These are phyloP conservation scores for Oenanthe oenanthe DNA, from an alignment of 2,113 vertebrate genomes.

Conservation along the genomic window DNA sequence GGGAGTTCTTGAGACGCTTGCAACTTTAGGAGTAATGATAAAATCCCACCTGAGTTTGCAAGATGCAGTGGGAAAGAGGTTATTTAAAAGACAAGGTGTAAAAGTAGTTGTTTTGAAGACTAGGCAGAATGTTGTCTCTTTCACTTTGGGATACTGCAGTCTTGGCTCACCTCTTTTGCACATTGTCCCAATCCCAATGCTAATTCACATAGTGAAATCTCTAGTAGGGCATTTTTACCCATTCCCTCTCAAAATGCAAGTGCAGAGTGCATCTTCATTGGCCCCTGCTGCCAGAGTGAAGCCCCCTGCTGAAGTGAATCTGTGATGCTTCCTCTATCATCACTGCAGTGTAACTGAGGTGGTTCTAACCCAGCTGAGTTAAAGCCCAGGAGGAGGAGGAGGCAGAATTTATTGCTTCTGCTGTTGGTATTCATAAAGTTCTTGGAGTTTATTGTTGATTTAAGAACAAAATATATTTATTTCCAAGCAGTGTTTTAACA, in stretches of 20 bases:
- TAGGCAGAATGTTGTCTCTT: background rate
- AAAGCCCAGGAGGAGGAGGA: background rate
- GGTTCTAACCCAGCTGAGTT: background rate
- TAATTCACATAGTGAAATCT: background rate
- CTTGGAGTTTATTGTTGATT: background rate
- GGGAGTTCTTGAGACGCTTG: background rate
- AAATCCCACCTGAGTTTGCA: background rate
- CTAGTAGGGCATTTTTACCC: background rate
- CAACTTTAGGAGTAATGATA: background rate
- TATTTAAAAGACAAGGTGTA: background rate
- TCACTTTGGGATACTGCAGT: rapidly evolving
- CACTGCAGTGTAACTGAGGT: background rate
- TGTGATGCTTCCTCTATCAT: background rate
- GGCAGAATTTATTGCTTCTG: background rate
- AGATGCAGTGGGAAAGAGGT: background rate
- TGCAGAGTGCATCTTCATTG: background rate
- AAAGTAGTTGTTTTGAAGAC: background rate
- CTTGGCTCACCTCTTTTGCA: background rate
- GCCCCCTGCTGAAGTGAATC: background rate
- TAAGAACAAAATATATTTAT: background rate
- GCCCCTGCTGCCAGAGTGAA: background rate
- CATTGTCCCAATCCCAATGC: background rate
- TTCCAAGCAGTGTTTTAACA: background rate
- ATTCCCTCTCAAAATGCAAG: background rate
- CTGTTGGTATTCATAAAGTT: background rate